phyloP scores from a whole-genome alignment of 2,888 invertebrate genomes.

The Chironomus tentans region DNA sequence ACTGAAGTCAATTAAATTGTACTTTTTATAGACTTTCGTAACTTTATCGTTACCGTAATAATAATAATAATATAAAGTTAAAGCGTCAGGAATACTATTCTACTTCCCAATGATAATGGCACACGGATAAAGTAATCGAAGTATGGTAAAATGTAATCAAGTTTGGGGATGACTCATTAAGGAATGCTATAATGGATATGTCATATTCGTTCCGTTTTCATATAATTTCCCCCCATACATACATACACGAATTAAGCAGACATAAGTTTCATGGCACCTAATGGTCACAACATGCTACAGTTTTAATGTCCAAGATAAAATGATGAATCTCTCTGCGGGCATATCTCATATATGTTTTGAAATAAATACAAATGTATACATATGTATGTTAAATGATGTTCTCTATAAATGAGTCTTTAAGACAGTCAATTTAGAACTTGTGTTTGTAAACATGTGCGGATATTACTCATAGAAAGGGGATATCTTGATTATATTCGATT shows the following conservation, averaged over 20 bases:
- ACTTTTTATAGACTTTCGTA: not conserved
- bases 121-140: not conserved
- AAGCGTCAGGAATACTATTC: not conserved
- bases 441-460: too few species aligned
- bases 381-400: too few species aligned
- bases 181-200: conserved; percentile 8
- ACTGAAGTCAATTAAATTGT: conserved; percentile 8
- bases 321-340: not conserved
- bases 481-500: too few species aligned
- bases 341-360: not conserved
- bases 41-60: too few species aligned
- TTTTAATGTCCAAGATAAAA: not conserved
- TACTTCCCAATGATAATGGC: conserved; percentile 6
- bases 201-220: not conserved
- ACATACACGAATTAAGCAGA: not conserved
- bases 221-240: not conserved
- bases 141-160: not conserved
- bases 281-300: conserved; percentile 16
- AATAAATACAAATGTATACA: too few species aligned
- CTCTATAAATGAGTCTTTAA: too few species aligned
- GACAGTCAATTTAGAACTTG: too few species aligned
- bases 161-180: conserved; percentile 3
- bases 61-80: too few species aligned
- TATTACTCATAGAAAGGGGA: too few species aligned
- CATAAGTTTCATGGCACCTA: not conserved